A percentile compares a stretch with the other conserved stretches of the same genome.
These are phyloP conservation scores for Apolygus lucorum DNA, from an alignment of 1,140 invertebrate genomes.

Conservation along the genomic window DNA sequence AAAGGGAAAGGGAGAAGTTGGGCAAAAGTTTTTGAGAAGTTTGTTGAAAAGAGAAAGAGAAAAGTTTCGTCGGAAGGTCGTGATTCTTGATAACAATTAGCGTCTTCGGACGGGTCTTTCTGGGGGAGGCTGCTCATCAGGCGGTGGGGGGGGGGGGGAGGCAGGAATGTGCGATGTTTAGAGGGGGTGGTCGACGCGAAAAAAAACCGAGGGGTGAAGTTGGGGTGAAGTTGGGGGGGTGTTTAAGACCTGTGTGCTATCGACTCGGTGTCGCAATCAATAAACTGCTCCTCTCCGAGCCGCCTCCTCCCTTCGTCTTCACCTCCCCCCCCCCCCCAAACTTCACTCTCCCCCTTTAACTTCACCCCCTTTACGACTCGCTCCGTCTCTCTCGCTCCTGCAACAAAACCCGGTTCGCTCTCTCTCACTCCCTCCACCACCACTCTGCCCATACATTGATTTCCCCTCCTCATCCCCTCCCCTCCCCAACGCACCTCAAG, in stretches of 20 bases:
- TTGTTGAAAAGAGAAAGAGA: background rate
- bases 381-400: background rate
- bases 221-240: conserved; percentile 18
- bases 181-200: background rate
- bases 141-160: background rate
- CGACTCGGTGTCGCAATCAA: conserved; percentile 24
- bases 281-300: conserved; percentile 19
- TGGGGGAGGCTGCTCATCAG: background rate
- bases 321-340: background rate
- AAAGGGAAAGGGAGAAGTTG: background rate
- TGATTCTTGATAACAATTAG: conserved; percentile 24
- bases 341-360: background rate
- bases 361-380: conserved; percentile 7
- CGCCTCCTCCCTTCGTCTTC: conserved; percentile 4
- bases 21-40: background rate
- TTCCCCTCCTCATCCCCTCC: conserved; percentile 10
- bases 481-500: conserved; percentile 5
- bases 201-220: too few relatives aligned
- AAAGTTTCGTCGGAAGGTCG: background rate
- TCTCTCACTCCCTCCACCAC: background rate
- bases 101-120: too few relatives aligned
- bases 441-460: conserved; percentile 21
- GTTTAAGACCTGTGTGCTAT: conserved; percentile 24
- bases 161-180: conserved; percentile 17
- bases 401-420: background rate